Base-by-base conservation (phyloP, 2,797 vertebrate species). In the Carduelis carduelis region DNA sequence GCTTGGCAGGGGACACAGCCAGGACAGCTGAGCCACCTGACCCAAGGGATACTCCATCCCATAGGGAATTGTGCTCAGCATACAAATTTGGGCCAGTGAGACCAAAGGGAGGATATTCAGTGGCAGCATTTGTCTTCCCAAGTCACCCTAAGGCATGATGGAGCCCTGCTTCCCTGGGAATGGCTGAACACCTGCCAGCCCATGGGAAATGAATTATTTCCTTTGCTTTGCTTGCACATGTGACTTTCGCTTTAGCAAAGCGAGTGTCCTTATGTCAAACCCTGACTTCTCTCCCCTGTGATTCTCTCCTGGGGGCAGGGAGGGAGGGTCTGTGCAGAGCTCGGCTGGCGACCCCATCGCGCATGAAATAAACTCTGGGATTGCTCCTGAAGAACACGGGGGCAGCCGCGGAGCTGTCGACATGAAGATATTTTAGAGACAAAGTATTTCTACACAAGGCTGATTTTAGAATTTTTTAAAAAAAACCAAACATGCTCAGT, bases 361-460 rank as follows among this genome's bases (percentile, higher is more conserved):
- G 30, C 21, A 6, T 16, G 7, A 1, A 64, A 12, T 6, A 1
- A 70, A 11, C 19, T 32, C 71, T 2, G 6, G 1, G 1, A 78
- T 5, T 44, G 49, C 53, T 37, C 12, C 47, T 32, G 12, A n/a
- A 14, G 19, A 59, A 59, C 82, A 71, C 19, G 46, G 30, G 12
- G 27, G 84, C 70, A 93, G 83, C 35, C 52, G 9, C 1, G 2
- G 30, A 89, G n/a, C 76, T 32, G 14, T 3, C 23, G 1, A 70
- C 0, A 4, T 2, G 0, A 68, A 92, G 57, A 19, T 5, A 27
- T 4, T 59, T 19, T 0, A 0, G 4, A 18, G 12, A 6, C 11
- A 12, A 43, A 56, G 11, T 18, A 30, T 19, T 72, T 49, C 17
- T 32, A 57, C 7, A 34, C 14, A 49, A 53, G 20, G 3, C 3